These are phyloP conservation scores for Drosophila maculinotata DNA, from an alignment of 2,888 invertebrate species.

Conservation along the genomic window DNA sequence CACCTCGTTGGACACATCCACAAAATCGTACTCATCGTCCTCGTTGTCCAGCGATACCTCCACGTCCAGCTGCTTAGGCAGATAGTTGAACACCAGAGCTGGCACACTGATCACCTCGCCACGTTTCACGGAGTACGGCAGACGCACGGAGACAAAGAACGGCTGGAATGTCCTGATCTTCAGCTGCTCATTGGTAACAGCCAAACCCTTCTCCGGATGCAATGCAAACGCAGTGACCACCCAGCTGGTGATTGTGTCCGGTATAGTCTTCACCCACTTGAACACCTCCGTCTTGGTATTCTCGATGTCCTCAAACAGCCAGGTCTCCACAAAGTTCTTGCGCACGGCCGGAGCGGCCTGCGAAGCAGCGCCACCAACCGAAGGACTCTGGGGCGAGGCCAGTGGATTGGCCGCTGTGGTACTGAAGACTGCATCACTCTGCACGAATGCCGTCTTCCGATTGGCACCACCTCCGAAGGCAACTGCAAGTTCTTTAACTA, in stretches of 20 bases:
- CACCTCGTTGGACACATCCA: slow-evolving; percentile 93
- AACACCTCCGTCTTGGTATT: slow-evolving; percentile 71
- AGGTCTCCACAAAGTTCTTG: slow-evolving; percentile 90
- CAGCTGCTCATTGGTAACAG: slow-evolving; percentile 88
- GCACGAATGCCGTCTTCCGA: slow-evolving; percentile 45
- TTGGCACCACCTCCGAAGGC: slow-evolving; percentile 31
- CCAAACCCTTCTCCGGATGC: slow-evolving; percentile 90
- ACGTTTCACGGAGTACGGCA: slow-evolving; percentile 95
- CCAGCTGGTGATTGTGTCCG: slow-evolving; percentile 94
- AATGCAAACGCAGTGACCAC: slow-evolving; percentile 92
- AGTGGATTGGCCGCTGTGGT: neutral
- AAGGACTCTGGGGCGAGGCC: neutral
- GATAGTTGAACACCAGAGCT: slow-evolving; percentile 94
- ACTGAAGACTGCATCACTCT: neutral
- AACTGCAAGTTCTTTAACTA: slow-evolving; percentile 38
- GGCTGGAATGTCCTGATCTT: slow-evolving; percentile 91
- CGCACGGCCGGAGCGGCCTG: slow-evolving; percentile 79
- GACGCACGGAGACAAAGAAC: slow-evolving; percentile 93
- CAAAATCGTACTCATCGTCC: slow-evolving; percentile 92
- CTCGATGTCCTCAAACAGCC: slow-evolving; percentile 87
- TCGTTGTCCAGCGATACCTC: slow-evolving; percentile 93
- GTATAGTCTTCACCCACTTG: slow-evolving; percentile 86
- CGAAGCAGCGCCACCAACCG: neutral
- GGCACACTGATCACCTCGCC: slow-evolving; percentile 96
- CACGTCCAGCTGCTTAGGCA: slow-evolving; percentile 90